Base-by-base conservation (phyloP, 2,113 vertebrate genomes). In the Phyllostomus hastatus region DNA sequence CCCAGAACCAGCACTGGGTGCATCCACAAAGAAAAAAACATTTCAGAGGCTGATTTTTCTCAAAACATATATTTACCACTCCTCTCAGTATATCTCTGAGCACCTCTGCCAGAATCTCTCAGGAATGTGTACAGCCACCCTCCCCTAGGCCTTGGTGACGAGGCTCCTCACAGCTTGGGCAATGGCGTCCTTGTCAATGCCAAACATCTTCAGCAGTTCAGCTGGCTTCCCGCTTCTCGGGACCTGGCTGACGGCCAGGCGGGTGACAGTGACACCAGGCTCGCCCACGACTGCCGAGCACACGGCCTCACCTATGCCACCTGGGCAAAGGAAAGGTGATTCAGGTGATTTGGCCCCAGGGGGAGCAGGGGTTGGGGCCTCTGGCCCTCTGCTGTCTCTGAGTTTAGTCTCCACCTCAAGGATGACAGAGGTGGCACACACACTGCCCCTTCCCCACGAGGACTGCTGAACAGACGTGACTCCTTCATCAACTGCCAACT, bases 161-260 rank as follows among this genome's bases (percentile, higher is more conserved):
- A 99, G 99, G 83, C 98, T 98, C 97, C 98, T 99, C 92, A 99
- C 98, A 0, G 99, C 98, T 95, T 99, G 99, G 33, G 98, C 83
- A 10, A 99, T 99, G 98, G 99, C 98, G 0, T 99, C 99, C 33
- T 98, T 99, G 97, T 99, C 99, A 2, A 99, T 99, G 96, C 99
- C 99, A 33, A 99, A 99, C 98, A 99, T 98, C 98, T 99, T 99
- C 90, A 99, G 99, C 95, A 99, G 99, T 98, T 99, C 99, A 0
- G 98, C 98, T 2, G 99, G 98, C 97, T 99, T 99, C 96, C 99
- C 99, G 0, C 99, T 99, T 90, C 99, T 99, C 7, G 99, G 99
- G 41, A 99, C 97, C 0, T 99, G 98, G 89, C 98, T 97, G 43
- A 99, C 99, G 0, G 99, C 99, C 98, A 99, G 97, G 66, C 99